A percentile compares a stretch with the other conserved stretches of the same genome.
These are phyloP conservation scores for Silvanus unidentatus DNA, from an alignment of 2,888 invertebrate species.

Conservation along the genomic window DNA sequence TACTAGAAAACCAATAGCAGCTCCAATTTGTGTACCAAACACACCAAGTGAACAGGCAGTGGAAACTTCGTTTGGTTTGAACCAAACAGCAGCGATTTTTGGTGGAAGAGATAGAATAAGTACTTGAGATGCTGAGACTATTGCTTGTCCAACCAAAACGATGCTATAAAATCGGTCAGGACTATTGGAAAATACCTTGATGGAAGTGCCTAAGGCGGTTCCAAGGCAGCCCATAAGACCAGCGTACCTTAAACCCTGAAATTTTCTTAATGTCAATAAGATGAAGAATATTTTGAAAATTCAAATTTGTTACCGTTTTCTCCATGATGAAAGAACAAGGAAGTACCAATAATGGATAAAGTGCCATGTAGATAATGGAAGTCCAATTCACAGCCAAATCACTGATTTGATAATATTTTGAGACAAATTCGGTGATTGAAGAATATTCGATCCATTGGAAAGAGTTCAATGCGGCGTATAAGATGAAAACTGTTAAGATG, in stretches of 20 bases:
- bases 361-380: slow-evolving; percentile 92
- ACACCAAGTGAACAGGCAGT: slow-evolving; percentile 67
- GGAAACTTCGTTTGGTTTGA: slow-evolving; percentile 80
- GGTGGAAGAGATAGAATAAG: slow-evolving; percentile 89
- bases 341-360: slow-evolving; percentile 91
- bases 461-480: slow-evolving; percentile 83
- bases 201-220: slow-evolving; percentile 80
- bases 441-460: slow-evolving; percentile 95
- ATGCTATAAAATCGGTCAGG: slow-evolving; percentile 80
- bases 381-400: slow-evolving; percentile 84
- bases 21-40: slow-evolving; percentile 65
- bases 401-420: slow-evolving; percentile 65
- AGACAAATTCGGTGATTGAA: slow-evolving; percentile 79
- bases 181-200: slow-evolving; percentile 78
- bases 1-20: slow-evolving; percentile 63
- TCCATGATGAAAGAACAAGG: slow-evolving; percentile 93
- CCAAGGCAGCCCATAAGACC: slow-evolving; percentile 75
- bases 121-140: slow-evolving; percentile 80
- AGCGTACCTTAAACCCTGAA: slow-evolving; percentile 75
- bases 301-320: slow-evolving; percentile 63
- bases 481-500: slow-evolving; percentile 74
- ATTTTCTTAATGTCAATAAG: no score
- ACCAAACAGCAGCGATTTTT: slow-evolving; percentile 90
- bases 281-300: no score
- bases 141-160: slow-evolving; percentile 79